A percentile compares a stretch with the other conserved stretches of the same genome.
Conservation (phyloP, 2,888 invertebrate species). For the Agrotis puta region DNA sequence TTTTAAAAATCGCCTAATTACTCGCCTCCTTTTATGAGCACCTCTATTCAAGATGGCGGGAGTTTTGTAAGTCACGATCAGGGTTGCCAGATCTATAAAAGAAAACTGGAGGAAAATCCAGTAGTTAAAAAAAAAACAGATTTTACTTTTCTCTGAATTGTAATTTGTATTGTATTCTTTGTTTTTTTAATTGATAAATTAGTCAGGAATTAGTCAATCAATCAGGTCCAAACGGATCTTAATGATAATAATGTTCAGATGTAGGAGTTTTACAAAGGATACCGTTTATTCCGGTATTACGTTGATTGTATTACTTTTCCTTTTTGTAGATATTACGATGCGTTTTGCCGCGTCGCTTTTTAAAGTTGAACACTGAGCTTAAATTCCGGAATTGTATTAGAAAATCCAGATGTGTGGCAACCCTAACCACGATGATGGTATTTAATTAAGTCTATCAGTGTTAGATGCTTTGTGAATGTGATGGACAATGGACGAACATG, state of each 20-base stretch:
- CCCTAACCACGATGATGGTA: conserved; percentile 36
- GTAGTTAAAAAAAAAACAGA: not conserved
- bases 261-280: no score
- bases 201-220: no score
- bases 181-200: no score
- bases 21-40: conserved; percentile 66
- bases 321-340: not conserved
- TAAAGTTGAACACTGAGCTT: not conserved
- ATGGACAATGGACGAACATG: conserved; percentile 50
- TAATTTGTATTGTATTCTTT: not conserved
- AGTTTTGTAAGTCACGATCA: conserved; percentile 22
- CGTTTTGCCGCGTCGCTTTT: not conserved
- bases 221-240: no score
- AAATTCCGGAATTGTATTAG: not conserved
- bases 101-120: not conserved
- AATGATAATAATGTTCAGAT: no score
- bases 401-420: not conserved
- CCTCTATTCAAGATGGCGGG: conserved; percentile 62
- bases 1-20: conserved; percentile 81
- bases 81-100: not conserved
- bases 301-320: not conserved
- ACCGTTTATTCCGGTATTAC: no score
- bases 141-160: not conserved
- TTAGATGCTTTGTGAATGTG: conserved; percentile 52
- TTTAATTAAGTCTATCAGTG: conserved; percentile 69